phyloP scores from a whole-genome alignment of 2,113 vertebrate species.

The Thryonomys swinderianus region DNA sequence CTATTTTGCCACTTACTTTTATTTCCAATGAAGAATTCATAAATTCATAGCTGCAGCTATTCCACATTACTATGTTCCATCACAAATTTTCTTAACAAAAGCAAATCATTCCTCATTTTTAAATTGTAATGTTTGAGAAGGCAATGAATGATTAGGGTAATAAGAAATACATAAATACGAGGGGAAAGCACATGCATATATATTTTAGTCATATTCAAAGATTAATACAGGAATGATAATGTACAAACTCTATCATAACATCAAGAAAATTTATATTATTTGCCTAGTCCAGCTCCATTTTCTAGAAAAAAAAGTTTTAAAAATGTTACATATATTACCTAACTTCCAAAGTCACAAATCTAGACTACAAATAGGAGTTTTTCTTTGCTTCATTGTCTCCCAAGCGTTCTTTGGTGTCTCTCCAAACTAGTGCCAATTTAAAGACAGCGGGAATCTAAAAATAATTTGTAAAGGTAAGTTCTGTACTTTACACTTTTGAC shows the following conservation, averaged over 20 bases:
- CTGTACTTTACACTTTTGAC: slow-evolving; percentile 53
- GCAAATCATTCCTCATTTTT: slow-evolving; percentile 54
- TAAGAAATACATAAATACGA: neutral
- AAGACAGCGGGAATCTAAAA: slow-evolving; percentile 48
- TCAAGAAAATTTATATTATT: slow-evolving; percentile 62
- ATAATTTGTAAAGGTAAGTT: slow-evolving; percentile 47
- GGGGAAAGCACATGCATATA: slow-evolving; percentile 19
- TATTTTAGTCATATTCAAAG: slow-evolving; percentile 59
- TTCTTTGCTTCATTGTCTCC: slow-evolving; percentile 43
- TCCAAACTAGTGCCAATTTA: slow-evolving; percentile 46
- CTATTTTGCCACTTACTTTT: slow-evolving; percentile 79
- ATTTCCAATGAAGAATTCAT: slow-evolving; percentile 82
- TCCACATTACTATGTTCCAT: slow-evolving; percentile 68
- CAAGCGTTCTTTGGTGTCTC: slow-evolving; percentile 27
- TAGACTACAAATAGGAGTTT: slow-evolving; percentile 51
- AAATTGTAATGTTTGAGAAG: neutral
- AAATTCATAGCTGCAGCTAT: slow-evolving; percentile 75
- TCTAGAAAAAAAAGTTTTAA: slow-evolving; percentile 69
- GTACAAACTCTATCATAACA: slow-evolving; percentile 48
- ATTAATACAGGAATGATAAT: slow-evolving; percentile 62
- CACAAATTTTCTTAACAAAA: slow-evolving; percentile 72
- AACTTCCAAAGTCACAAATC: slow-evolving; percentile 8
- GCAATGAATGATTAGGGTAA: slow-evolving; percentile 41
- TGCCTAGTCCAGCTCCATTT: slow-evolving; percentile 58
- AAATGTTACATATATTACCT: slow-evolving; percentile 38